Evolutionary conservation across 92 coral and sea anemone species (phyloP).

Genomic region (Paramuricea clavata): DNA sequence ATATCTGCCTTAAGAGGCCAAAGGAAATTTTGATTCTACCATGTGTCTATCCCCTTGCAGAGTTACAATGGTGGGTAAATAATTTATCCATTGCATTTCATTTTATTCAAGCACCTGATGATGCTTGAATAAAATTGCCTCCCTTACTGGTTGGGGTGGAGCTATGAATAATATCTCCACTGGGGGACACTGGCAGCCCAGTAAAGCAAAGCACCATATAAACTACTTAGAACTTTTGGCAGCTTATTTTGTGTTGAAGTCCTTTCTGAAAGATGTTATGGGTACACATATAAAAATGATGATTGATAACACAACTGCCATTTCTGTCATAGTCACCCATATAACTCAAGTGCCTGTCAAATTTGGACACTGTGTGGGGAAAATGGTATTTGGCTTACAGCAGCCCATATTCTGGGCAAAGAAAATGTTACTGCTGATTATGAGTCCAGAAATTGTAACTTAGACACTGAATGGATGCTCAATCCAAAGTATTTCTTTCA

Average conservation of each 20-base stretch:
- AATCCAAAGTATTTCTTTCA: neutral
- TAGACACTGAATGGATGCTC: constrained; percentile 12
- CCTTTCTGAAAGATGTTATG: neutral
- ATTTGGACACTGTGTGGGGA: neutral
- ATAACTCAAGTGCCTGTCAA: neutral
- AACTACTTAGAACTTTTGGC: neutral
- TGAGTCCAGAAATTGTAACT: neutral
- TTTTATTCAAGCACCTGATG: neutral
- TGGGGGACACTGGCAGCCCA: neutral
- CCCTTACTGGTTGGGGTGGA: constrained; percentile 25
- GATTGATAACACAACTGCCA: neutral
- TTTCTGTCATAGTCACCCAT: neutral
- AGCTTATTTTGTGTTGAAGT: neutral
- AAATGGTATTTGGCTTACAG: neutral
- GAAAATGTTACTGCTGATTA: neutral
- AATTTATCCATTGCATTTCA: neutral
- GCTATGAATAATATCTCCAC: neutral
- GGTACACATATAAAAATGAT: neutral
- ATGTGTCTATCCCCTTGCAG: neutral
- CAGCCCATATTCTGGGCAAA: neutral
- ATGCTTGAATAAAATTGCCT: neutral
- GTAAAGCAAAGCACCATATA: neutral
- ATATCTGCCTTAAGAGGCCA: neutral
- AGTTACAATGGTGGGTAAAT: neutral
- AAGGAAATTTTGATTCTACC: neutral